A percentile compares a stretch with the other conserved stretches of the same genome.
These are phyloP conservation scores for Parapristionchus giblindavisi DNA, from an alignment of 2,888 invertebrate species.

Conservation along the genomic window DNA sequence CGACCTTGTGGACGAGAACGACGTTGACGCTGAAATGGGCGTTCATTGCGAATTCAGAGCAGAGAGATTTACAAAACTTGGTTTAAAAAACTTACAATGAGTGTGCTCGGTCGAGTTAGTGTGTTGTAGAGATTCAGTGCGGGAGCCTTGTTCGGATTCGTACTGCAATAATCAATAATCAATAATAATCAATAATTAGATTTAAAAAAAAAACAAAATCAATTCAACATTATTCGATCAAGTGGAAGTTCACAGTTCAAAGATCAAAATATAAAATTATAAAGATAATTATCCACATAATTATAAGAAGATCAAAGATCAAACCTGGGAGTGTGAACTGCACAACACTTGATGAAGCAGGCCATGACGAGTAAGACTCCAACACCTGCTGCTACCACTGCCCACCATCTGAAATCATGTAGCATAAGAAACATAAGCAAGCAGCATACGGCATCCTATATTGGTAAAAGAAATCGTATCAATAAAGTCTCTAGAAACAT, in stretches of 20 bases:
- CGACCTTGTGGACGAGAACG: no score
- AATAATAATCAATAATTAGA: background rate
- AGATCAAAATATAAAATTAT: background rate
- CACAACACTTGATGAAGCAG: conserved; percentile 97
- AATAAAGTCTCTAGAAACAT: no score
- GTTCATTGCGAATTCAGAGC: no score
- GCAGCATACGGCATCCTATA: no score
- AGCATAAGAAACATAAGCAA: no score
- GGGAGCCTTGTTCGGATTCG: conserved; percentile 87
- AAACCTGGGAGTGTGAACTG: conserved; percentile 93
- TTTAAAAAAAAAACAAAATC: background rate
- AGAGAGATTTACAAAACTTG: no score
- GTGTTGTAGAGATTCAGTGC: conserved; percentile 88
- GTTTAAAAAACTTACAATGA: no score
- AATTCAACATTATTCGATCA: background rate
- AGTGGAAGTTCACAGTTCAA: no score
- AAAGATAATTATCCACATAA: no score
- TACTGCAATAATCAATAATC: conserved; percentile 21
- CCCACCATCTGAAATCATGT: conserved; percentile 80
- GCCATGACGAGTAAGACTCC: conserved; percentile 94
- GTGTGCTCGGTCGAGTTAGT: conserved; percentile 73
- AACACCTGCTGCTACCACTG: conserved; percentile 88
- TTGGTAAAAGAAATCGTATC: no score
- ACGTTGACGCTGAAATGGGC: no score
- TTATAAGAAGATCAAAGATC: no score